Conservation (phyloP, 2,113 vertebrate species). For the Brachypteracias leptosomus region DNA sequence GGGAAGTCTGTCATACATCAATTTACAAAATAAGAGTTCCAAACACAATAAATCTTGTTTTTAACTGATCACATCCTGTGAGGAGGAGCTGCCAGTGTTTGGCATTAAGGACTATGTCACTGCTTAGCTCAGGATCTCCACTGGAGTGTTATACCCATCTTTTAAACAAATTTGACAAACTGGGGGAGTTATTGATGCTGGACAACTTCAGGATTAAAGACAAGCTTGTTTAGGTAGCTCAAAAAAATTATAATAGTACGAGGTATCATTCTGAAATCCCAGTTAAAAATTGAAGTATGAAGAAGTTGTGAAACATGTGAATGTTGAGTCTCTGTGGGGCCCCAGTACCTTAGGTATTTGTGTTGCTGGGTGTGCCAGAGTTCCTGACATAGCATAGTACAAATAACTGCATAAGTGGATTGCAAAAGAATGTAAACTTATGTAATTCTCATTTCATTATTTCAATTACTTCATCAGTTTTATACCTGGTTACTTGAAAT, state of each 20-base stretch:
- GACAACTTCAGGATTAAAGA: not conserved
- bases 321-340: not conserved
- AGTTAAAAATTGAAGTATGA: not conserved
- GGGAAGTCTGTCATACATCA: not conserved
- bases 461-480: not conserved
- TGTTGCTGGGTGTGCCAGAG: constrained; percentile 44
- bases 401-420: not conserved
- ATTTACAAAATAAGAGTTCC: not conserved
- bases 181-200: not conserved
- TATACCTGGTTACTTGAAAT: not conserved
- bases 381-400: constrained; percentile 6
- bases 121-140: not conserved
- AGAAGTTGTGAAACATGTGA: not conserved
- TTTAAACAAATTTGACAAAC: not conserved
- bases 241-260: not conserved
- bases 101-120: not conserved
- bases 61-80: not conserved
- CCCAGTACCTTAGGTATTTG: constrained; percentile 13
- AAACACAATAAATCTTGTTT: not conserved
- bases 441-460: not conserved
- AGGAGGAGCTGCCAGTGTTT: not conserved
- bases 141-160: not conserved
- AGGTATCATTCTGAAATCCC: not conserved
- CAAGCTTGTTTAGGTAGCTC: not conserved
- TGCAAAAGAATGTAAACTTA: not conserved